phyloP scores from a whole-genome alignment of 2,888 invertebrate genomes.

The Xylocampa areola region DNA sequence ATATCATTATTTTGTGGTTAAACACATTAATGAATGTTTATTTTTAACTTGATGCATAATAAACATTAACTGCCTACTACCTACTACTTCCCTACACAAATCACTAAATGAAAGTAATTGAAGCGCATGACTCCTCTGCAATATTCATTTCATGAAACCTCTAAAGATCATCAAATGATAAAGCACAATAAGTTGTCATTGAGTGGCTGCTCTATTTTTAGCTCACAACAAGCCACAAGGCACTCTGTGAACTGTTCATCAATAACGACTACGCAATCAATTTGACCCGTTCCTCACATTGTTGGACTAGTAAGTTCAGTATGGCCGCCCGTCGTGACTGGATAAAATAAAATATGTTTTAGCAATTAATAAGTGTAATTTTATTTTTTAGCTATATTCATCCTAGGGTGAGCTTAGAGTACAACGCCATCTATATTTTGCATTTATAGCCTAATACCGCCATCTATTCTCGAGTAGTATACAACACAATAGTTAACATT shows the following conservation, averaged over 20 bases:
- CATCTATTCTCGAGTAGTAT: constrained; percentile 75
- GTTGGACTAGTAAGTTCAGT: constrained; percentile 61
- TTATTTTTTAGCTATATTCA: not conserved
- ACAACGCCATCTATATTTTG: constrained; percentile 53
- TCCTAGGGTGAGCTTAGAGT: not conserved
- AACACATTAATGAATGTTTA: not conserved
- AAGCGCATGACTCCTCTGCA: constrained; percentile 54
- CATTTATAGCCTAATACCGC: constrained; percentile 51
- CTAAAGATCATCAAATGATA: constrained; percentile 64
- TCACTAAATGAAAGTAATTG: constrained; percentile 50
- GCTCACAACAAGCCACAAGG: constrained; percentile 70
- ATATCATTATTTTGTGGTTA: not conserved
- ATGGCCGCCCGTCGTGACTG: constrained; percentile 5
- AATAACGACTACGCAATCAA: constrained; percentile 82
- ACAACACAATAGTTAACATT: not conserved
- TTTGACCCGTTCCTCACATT: constrained; percentile 80
- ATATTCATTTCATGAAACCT: constrained; percentile 64
- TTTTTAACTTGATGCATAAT: not conserved
- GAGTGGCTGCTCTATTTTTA: constrained; percentile 83
- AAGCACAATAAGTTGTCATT: constrained; percentile 72
- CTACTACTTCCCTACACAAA: no score
- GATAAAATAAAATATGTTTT: constrained; percentile 11
- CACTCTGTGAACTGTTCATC: constrained; percentile 68
- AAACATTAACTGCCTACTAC: no score
- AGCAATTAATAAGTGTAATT: constrained; percentile 3